A percentile compares a stretch with the other conserved stretches of the same genome.
Conservation (phyloP, 2,888 invertebrate genomes). For the Trissonchulus sp. region DNA sequence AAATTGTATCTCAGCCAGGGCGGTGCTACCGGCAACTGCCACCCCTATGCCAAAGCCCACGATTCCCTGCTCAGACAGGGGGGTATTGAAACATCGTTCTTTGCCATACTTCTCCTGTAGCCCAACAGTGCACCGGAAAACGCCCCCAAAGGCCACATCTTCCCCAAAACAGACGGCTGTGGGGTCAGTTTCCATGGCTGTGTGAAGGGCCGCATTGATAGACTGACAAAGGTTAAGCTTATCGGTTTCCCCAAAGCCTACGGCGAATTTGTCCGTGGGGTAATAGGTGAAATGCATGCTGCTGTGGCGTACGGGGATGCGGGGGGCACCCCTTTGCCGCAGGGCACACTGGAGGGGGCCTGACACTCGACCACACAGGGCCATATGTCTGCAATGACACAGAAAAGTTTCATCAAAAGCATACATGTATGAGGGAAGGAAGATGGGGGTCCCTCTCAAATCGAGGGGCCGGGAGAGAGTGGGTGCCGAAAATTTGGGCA, state of each 20-base stretch:
- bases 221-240: conserved; percentile 84
- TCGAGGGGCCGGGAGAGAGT: too few species aligned
- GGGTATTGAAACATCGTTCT: conserved; percentile 92
- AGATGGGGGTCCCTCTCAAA: too few species aligned
- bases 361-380: too few species aligned
- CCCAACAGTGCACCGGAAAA: conserved; percentile 88
- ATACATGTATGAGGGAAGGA: too few species aligned
- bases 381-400: too few species aligned
- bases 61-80: conserved; percentile 90
- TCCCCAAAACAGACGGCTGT: conserved; percentile 87
- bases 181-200: conserved; percentile 70
- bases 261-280: not conserved
- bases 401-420: too few species aligned
- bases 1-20: conserved; percentile 97
- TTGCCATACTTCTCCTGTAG: conserved; percentile 82
- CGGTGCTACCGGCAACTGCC: conserved; percentile 81
- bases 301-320: not conserved
- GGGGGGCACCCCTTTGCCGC: too few species aligned
- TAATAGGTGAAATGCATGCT: not conserved
- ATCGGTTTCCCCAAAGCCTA: conserved; percentile 49
- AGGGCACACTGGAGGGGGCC: too few species aligned
- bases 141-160: conserved; percentile 97
- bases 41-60: conserved; percentile 89
- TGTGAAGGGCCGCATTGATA: conserved; percentile 84
- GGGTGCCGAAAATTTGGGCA: too few species aligned